Base-by-base conservation (phyloP, 1,140 invertebrate genomes). In the Heterodera carotae region DNA sequence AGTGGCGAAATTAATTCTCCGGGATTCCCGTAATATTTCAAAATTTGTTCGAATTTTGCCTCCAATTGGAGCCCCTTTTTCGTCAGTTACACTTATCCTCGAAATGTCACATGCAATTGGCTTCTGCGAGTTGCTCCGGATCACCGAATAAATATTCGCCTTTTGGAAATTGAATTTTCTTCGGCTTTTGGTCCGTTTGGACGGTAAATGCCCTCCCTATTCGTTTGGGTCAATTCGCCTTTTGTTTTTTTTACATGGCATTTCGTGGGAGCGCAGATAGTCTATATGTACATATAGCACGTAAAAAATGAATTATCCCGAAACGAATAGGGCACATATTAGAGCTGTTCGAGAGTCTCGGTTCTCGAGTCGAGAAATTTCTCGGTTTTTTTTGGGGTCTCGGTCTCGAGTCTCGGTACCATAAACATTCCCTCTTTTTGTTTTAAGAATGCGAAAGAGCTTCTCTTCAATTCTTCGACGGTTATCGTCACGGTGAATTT, bases 391-490 rank as follows among this genome's bases (percentile, higher is more conserved):
- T n/a, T n/a, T n/a, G n/a, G n/a, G n/a, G n/a, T n/a, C n/a, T n/a
- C n/a, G n/a, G n/a, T n/a, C n/a, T n/a, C n/a, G n/a, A n/a, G n/a
- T n/a, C n/a, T n/a, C n/a, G n/a, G n/a, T n/a, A n/a, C n/a, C n/a
- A n/a, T n/a, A n/a, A n/a, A n/a, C n/a, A n/a, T n/a, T n/a, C n/a
- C 39, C 39, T 43, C 12, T 43, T 43, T 43, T 12, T 82, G 70
- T 80, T 43, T 76, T 82, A 80, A 31, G 81, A 84, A 73, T 82
- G 81, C 56, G 83, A 85, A 18, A 36, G 75, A 12, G 78, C 83
- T 60, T 82, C 81, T 8, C 68, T 82, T 5, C 67, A 67, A 33
- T 69, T 82, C 8, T 69, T 82, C n/a, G 81, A 82, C 36, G 81
- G 81, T 27, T 82, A 83, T 43, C 67, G 72, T 15, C 83, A 82